Base-by-base conservation (phyloP, 2,888 invertebrate species). In the Orthosia incerta region DNA sequence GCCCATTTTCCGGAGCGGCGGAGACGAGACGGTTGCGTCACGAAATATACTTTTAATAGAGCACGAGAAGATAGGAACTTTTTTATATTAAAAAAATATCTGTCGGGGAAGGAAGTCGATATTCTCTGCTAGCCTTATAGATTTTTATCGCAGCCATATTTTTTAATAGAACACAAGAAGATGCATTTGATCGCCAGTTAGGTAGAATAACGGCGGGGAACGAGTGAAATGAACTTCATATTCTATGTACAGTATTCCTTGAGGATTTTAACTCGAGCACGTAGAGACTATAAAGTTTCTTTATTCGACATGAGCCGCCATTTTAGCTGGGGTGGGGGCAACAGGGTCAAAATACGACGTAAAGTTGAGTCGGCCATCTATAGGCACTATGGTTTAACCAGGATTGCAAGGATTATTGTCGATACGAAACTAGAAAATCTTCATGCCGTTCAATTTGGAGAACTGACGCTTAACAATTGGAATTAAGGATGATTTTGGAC, bases 211-310 rank as follows among this genome's bases (percentile, higher is more conserved):
- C 16, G 60, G 9, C 66, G 15, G 15, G 7, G 46, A 62, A 65
- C 62, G 59, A 70, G 59, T 61, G 69, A 62, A 76, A 70, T 76
- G 77, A 48, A 71, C 51, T 5, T 48, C 57, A 56, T 71, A 60
- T 74, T 51, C 59, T 31, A 57, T 16, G 62, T 56, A 75, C 50
- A 61, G 60, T 59, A 57, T 66, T 55, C 63, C 48, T 72, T 57
- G 45, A 71, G 74, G 70, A 73, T 74, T 73, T 85, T 65, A 83
- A 78, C 64, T 51, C 69, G 23, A 15, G 73, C 84, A 83, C 80
- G 83, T 85, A 78, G 66, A 59, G 57, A n/a, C 46, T 53, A 74
- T 84, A 86, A 86, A 84, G 46, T 72, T 80, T 71, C 45, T 56
- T 60, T 61, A 69, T 74, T 63, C n/a, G 31, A 79, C 50, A 72